Evolutionary conservation across 1,140 invertebrate species (phyloP), one percentile per base, ranked within the genome.

Genomic region (Lycorma delicatula): DNA sequence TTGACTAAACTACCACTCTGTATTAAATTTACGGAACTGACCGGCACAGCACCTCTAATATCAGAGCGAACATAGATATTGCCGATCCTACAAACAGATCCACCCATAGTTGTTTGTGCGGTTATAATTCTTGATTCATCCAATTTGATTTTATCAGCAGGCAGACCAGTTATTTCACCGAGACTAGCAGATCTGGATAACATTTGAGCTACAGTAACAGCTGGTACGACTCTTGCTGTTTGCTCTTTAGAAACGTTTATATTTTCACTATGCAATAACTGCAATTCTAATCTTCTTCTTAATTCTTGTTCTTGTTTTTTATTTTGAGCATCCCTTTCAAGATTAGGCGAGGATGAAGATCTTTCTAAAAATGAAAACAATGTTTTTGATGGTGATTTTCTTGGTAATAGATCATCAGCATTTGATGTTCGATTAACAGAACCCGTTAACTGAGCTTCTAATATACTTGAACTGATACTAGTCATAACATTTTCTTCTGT

Each of bases 401-500:
- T 56, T 23, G 54, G 54, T 13, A 56, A 12, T 12, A 28, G 16
- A 20, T 47, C 29, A 22, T 48, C 44, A 27, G 31, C 41, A 16
- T 44, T 22, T 7, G 41, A 44, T 16, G 41, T 44, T 20, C 16
- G 23, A 3, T 27, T 26, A 48, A n/a, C 48, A 16, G 60, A 58
- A 25, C 56, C 59, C 13, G 59, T 60, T 23, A 64, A 38, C 34
- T 64, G 63, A 22, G 63, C 63, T 60, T 64, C 63, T 46, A 64
- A 34, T 29, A 64, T 64, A 51, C 63, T 64, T n/a, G 63, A 64
- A 48, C 63, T 60, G 22, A 60, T 46, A 22, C 27, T 47, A 13
- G 41, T 44, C 1, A 22, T 44, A 22, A 22, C 6, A 20, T 44
- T 16, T 44, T 44, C 41, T 44, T 44, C 41, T 20, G 16, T 44